Percentiles rank a stretch among this genome's conserved stretches.
Conservation (phyloP, 2,797 vertebrate genomes). For the Orientallactaga sibirica region DNA sequence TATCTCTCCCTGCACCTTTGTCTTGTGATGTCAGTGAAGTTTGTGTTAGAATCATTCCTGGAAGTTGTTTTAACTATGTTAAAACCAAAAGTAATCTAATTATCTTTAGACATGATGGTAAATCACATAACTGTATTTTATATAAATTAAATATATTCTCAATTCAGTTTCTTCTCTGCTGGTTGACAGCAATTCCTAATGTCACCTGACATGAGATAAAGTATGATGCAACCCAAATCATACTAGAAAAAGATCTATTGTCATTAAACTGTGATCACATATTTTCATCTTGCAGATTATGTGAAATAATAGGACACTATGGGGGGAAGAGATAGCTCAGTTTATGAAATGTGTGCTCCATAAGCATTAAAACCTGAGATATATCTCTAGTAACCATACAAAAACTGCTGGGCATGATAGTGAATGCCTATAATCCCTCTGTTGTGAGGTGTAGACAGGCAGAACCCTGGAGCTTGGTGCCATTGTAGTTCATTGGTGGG, state of each 20-base stretch:
- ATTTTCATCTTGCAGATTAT: slow-evolving; percentile 27
- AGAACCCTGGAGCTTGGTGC: no score
- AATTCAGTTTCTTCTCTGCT: slow-evolving; percentile 44
- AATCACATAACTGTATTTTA: slow-evolving; percentile 26
- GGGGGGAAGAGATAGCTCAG: no score
- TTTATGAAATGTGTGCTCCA: no score
- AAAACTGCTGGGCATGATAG: no score
- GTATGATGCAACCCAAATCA: background rate
- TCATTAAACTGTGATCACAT: background rate
- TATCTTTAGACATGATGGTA: slow-evolving; percentile 9
- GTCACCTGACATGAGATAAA: background rate
- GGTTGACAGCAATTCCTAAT: background rate
- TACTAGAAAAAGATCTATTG: background rate
- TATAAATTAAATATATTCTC: slow-evolving; percentile 48
- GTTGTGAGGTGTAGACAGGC: no score
- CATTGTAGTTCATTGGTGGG: no score
- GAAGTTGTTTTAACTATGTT: background rate
- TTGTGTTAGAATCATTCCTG: background rate
- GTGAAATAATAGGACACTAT: background rate
- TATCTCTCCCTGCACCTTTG: background rate
- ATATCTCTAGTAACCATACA: no score
- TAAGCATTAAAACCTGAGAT: no score
- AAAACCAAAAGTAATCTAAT: slow-evolving; percentile 41
- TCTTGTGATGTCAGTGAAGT: background rate
- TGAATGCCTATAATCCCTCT: no score